Base-by-base conservation (phyloP, 2,797 vertebrate genomes). In the Oophaga sylvatica region DNA sequence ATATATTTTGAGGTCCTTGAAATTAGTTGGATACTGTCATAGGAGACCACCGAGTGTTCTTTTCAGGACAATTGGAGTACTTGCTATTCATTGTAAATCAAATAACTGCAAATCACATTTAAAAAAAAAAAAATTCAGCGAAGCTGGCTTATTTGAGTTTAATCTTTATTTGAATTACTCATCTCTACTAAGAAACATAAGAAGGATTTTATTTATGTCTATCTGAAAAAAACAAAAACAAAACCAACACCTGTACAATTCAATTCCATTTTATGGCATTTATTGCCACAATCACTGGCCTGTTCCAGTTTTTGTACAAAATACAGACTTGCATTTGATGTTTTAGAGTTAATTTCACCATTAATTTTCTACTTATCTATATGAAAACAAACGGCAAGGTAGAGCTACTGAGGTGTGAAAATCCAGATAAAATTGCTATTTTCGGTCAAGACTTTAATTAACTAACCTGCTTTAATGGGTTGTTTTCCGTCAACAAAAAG, bases 321-420 rank as follows among this genome's bases (percentile, higher is more conserved):
- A 62, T 29, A 80, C 2, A 56, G 57, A 8, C 19, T 45, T 63
- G 7, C 15, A 29, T 53, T 65, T 67, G 22, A 67, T 81, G 45
- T 62, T 67, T 53, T 67, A 65, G 60, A 81, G 26, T 41, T 63
- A 45, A 81, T 81, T 48, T 41, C 26, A 62, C 5, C 26, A 67
- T n/a, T 67, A 48, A 81, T 81, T 81, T 65, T 81, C 60, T 63
- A 19, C 79, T 60, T 80, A 80, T 80, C 79, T 81, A n/a, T 48
- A 81, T 22, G 35, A 62, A 81, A 81, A 31, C 59, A 81, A 81
- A n/a, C 48, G 10, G 15, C n/a, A 81, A 45, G 10, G 62, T 67
- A 81, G 62, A 29, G 2, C 48, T 53, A 81, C 22, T 81, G 35
- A 81, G 48, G 80, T 67, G 80, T 81, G 15, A 62, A 53, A 81